A percentile compares a stretch with the other conserved stretches of the same genome.
Evolutionary conservation across 1,140 invertebrate genomes (phyloP).

Genomic region (Orchestia grillus): DNA sequence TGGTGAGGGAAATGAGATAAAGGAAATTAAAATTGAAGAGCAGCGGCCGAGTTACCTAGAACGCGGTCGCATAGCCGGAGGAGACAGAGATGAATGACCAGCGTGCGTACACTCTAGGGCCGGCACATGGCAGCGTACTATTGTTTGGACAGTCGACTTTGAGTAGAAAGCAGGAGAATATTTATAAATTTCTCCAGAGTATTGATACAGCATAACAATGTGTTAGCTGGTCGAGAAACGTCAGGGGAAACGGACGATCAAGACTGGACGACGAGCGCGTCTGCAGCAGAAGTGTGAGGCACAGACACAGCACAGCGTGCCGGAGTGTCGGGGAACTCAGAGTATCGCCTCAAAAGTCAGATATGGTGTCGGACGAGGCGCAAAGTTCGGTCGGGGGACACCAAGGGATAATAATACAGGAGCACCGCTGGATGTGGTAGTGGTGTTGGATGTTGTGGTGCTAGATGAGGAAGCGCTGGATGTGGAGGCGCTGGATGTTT

Average conservation of each 20-base stretch:
- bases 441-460: too few relatives aligned
- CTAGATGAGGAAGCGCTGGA: too few relatives aligned
- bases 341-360: too few relatives aligned
- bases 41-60: background rate
- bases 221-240: background rate
- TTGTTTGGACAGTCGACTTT: background rate
- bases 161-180: background rate
- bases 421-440: too few relatives aligned
- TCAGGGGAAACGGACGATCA: background rate
- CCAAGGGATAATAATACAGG: too few relatives aligned
- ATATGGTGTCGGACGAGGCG: too few relatives aligned
- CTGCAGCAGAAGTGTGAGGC: background rate
- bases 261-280: background rate
- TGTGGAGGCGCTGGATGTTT: too few relatives aligned
- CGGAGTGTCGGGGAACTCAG: too few relatives aligned
- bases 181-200: background rate
- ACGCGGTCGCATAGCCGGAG: background rate
- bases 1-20: background rate
- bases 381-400: too few relatives aligned
- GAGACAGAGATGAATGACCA: background rate
- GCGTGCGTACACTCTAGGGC: background rate
- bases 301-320: background rate
- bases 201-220: background rate
- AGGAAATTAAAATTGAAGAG: background rate
- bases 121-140: background rate